Evolutionary conservation across 2,888 invertebrate genomes (phyloP).

Genomic region (Nomada fucata): DNA sequence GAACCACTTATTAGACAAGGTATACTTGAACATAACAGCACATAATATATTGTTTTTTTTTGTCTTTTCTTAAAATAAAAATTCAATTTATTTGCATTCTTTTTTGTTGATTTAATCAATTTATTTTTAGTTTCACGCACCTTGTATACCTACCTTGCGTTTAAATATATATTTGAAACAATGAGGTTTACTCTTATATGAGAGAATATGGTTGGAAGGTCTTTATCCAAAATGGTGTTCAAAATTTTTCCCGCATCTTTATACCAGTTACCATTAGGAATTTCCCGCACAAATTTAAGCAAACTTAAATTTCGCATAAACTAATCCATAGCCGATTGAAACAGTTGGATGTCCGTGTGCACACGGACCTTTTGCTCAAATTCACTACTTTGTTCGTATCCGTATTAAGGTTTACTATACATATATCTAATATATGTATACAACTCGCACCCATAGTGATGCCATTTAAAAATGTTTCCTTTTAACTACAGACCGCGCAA

Average conservation of each 20-base stretch:
- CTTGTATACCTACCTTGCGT: too few relatives aligned
- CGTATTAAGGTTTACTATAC: background rate
- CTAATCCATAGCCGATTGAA: constrained; percentile 3
- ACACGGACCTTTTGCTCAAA: background rate
- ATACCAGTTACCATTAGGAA: constrained; percentile 38
- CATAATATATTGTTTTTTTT: constrained; percentile 59
- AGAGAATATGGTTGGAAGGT: background rate
- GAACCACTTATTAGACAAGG: constrained; percentile 96
- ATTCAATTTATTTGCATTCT: background rate
- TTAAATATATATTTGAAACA: background rate
- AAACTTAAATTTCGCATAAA: constrained; percentile 21
- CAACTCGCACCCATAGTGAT: background rate
- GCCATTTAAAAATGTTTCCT: constrained; percentile 9
- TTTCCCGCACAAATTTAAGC: constrained; percentile 45
- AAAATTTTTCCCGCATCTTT: constrained; percentile 45
- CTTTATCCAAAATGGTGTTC: background rate
- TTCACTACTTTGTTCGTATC: background rate
- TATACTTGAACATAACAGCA: constrained; percentile 90
- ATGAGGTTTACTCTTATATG: background rate
- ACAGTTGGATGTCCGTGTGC: constrained; percentile 21
- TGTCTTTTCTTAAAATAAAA: constrained; percentile 27
- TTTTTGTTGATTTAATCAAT: background rate
- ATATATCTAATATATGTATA: background rate
- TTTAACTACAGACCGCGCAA: constrained; percentile 2
- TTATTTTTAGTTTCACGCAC: too few relatives aligned